Base-by-base conservation (phyloP, 2,888 invertebrate species). In the Itoplectis maculator region DNA sequence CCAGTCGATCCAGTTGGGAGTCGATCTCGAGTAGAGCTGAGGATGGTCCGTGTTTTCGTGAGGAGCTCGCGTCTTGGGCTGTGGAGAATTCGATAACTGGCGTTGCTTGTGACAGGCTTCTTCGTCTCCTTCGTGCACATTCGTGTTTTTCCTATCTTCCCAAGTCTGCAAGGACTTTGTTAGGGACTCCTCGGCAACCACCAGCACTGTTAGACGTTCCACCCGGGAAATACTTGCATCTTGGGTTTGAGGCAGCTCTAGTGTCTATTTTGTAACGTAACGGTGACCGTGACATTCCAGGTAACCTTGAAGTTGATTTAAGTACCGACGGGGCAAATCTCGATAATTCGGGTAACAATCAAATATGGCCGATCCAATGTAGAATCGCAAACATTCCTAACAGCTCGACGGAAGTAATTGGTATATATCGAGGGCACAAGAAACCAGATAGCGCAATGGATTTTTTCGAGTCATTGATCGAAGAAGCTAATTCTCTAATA, bases 301-400 rank as follows among this genome's bases (percentile, higher is more conserved):
- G 42, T 3, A n/a, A 11, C 9, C 42, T 79, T 3, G 51, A 49
- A 18, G 29, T 79, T 11, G 76, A 82, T 70, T 42, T 75, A 11
- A 79, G 74, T 40, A 75, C 70, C 13, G 76, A 82, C 35, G 82
- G 79, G 35, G 56, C 49, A 13, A 42, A 56, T 56, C 9, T 70
- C 51, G 63, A 74, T 59, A 15, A 69, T 35, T 75, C 63, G 23
- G 49, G 72, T 18, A 40, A 61, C n/a, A 47, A 66, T 42, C 72
- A 78, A 15, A 75, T 82, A n/a, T 84, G 84, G 84, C 82, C 84
- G 7, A 74, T 84, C 37, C 84, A 84, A 56, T 72, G 77, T 18
- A 37, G 82, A 47, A 73, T 81, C 40, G 69, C 35, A 9, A 75
- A 84, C 61, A 59, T 81, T 54, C n/a, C 74, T 6, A 59, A 82